phyloP scores from a whole-genome alignment of 1,140 invertebrate species.

The Hetaerina americana region DNA sequence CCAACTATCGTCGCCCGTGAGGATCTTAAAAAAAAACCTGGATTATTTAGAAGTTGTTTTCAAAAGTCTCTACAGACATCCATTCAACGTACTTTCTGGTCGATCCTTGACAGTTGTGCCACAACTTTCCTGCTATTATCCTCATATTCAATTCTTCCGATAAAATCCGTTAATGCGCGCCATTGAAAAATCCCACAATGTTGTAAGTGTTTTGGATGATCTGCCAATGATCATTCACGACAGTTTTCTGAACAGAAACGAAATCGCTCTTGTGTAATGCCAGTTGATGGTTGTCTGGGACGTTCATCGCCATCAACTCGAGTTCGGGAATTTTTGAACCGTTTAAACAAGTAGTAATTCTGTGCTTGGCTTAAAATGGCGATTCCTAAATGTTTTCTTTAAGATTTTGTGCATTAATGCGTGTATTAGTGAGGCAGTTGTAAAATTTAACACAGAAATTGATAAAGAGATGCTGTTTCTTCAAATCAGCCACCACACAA shows the following conservation, averaged over 20 bases:
- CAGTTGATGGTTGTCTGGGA: not conserved
- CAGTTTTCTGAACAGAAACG: not conserved
- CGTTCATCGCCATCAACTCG: not conserved
- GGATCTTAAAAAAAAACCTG: not conserved
- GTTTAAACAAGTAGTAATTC: no score
- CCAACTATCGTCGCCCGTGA: not conserved
- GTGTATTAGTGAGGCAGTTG: no score
- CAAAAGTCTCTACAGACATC: not conserved
- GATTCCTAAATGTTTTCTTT: no score
- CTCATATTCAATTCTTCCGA: not conserved
- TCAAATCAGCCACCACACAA: no score
- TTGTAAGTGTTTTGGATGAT: not conserved
- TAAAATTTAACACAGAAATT: no score
- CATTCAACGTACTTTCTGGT: not conserved
- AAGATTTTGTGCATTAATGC: no score
- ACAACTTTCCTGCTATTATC: not conserved
- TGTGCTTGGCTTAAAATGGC: no score
- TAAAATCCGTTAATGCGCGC: not conserved
- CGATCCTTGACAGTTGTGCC: not conserved
- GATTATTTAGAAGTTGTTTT: not conserved
- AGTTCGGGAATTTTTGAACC: not conserved
- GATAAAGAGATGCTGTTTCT: no score
- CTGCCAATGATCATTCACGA: not conserved
- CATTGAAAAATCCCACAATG: not conserved
- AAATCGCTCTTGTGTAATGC: not conserved